Conservation (phyloP, 2,113 vertebrate genomes). For the Datnioides undecimradiatus region DNA sequence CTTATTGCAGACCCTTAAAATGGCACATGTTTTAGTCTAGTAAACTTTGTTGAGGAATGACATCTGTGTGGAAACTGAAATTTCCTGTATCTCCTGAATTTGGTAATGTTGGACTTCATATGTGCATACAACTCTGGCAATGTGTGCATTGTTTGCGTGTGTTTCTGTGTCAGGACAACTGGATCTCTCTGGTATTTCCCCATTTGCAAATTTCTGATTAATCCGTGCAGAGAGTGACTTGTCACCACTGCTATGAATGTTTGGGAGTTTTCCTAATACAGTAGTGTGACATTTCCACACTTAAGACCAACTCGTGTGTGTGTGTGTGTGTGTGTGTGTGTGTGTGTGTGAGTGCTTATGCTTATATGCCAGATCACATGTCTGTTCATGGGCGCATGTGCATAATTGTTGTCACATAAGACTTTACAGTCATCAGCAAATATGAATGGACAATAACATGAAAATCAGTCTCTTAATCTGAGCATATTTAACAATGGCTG, state of each 20-base stretch:
- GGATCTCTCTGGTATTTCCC: background rate
- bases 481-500: background rate
- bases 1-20: background rate
- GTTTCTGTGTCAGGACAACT: background rate
- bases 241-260: background rate
- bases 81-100: background rate
- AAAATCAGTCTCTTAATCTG: background rate
- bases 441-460: too few relatives aligned
- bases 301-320: background rate
- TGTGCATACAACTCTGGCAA: background rate
- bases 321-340: too few relatives aligned
- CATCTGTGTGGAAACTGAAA: background rate
- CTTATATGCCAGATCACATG: too few relatives aligned
- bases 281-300: background rate
- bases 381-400: too few relatives aligned
- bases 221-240: background rate
- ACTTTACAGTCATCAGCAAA: slow-evolving; percentile 1
- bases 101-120: background rate
- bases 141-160: too few relatives aligned
- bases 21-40: background rate
- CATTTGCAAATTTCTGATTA: slow-evolving; percentile 7
- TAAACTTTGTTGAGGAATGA: slow-evolving; percentile 27
- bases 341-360: too few relatives aligned
- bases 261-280: background rate
- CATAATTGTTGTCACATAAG: background rate